phyloP scores from a whole-genome alignment of 2,797 vertebrate genomes.

The Sparidentex hasta region DNA sequence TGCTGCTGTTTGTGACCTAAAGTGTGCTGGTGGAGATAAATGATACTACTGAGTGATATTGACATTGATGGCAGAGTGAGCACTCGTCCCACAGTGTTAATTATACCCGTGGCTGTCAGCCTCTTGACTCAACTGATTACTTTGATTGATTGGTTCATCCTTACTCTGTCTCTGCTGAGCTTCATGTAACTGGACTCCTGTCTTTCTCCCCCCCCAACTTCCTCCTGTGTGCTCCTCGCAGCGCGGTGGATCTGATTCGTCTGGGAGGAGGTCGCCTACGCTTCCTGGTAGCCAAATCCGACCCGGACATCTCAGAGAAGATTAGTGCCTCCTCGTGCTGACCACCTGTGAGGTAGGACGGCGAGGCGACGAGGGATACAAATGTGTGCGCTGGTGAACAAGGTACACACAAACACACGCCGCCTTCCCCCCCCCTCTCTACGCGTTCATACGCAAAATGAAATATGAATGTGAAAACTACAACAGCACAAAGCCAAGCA shows the following conservation, averaged over 20 bases:
- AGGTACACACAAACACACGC: constrained; percentile 25
- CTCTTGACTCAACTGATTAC: constrained; percentile 51
- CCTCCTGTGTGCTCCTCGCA: constrained; percentile 65
- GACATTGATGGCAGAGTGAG: constrained; percentile 33
- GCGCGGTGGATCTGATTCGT: constrained; percentile 96
- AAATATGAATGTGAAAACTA: constrained; percentile 58
- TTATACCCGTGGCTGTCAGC: constrained; percentile 33
- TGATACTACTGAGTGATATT: constrained; percentile 13
- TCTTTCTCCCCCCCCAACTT: constrained; percentile 3
- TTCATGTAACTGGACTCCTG: constrained; percentile 65
- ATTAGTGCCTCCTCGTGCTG: constrained; percentile 92
- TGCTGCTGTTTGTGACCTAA: background rate
- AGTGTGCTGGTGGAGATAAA: constrained; percentile 18
- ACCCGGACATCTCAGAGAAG: constrained; percentile 92
- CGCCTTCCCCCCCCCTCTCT: too few species aligned
- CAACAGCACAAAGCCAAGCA: constrained; percentile 59
- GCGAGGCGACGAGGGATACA: constrained; percentile 5
- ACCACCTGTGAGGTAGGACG: constrained; percentile 34
- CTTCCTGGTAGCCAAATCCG: constrained; percentile 96
- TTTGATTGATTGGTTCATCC: constrained; percentile 57
- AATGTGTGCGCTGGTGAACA: constrained; percentile 23
- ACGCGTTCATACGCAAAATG: constrained; percentile 19
- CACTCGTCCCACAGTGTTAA: constrained; percentile 28
- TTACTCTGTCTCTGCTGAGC: constrained; percentile 70
- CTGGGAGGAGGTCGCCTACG: constrained; percentile 92